Percentiles rank a stretch among this genome's conserved stretches.
Evolutionary conservation across 2,888 invertebrate species (phyloP).

Genomic region (Coelinius sp.): DNA sequence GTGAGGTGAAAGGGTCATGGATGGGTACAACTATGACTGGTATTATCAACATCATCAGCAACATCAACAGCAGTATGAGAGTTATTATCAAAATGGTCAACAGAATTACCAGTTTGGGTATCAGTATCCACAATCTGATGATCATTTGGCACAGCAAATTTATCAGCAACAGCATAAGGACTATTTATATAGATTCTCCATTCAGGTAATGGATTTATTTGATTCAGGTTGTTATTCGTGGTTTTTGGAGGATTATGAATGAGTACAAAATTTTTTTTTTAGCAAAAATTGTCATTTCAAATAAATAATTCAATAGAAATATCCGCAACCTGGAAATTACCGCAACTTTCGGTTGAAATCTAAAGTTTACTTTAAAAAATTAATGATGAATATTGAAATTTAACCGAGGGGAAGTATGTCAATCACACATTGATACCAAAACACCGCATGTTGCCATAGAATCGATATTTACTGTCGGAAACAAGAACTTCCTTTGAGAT

Average conservation of each 20-base stretch:
- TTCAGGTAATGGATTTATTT: conserved; percentile 62
- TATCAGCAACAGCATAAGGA: conserved; percentile 64
- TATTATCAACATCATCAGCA: conserved; percentile 59
- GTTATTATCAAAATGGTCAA: conserved; percentile 51
- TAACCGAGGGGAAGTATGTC: neutral
- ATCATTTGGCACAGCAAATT: conserved; percentile 56
- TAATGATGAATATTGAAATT: conserved; percentile 3
- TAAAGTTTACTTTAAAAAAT: neutral
- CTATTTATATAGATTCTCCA: conserved; percentile 68
- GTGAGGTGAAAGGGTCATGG: conserved; percentile 55
- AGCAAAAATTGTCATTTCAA: no score
- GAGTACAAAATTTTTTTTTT: no score
- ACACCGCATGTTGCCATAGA: neutral
- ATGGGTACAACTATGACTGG: conserved; percentile 62
- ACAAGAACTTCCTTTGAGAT: neutral
- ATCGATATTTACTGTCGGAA: conserved; percentile 7
- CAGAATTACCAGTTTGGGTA: conserved; percentile 49
- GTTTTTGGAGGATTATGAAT: no score
- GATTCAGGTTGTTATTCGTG: neutral
- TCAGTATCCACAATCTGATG: conserved; percentile 38
- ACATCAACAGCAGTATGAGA: conserved; percentile 53
- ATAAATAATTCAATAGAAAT: no score
- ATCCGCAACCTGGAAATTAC: no score
- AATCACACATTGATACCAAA: conserved; percentile 1
- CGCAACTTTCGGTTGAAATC: neutral